Evolutionary conservation across 1,140 invertebrate genomes (phyloP).

Genomic region (Drosophila biarmipes): DNA sequence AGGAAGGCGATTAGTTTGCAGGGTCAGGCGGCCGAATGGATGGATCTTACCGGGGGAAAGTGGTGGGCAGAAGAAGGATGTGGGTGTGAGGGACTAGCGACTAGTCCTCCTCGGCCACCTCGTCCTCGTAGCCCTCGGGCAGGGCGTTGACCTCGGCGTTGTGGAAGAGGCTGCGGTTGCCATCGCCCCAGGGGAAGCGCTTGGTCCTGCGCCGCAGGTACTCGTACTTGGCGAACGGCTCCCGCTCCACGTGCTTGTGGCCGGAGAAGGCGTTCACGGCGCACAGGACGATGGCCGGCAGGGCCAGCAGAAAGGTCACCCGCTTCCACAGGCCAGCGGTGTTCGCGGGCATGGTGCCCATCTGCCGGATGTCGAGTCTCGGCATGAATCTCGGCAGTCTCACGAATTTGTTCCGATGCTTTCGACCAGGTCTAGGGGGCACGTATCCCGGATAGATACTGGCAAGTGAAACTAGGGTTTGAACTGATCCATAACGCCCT

Average conservation of each 20-base stretch:
- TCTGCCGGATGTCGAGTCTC: slow-evolving; percentile 13
- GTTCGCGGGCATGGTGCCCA: slow-evolving; percentile 10
- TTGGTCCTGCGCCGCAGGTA: slow-evolving; percentile 89
- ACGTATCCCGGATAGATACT: not conserved
- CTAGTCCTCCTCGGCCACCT: not conserved
- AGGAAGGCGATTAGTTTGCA: not conserved
- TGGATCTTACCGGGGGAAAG: not conserved
- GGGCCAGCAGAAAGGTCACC: slow-evolving; percentile 88
- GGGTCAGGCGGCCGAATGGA: not conserved
- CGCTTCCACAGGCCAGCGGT: slow-evolving; percentile 87
- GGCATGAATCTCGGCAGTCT: slow-evolving; percentile 10
- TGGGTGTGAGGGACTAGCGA: not conserved
- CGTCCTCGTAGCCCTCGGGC: slow-evolving; percentile 90
- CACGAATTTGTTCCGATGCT: slow-evolving; percentile 3
- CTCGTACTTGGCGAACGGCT: slow-evolving; percentile 89
- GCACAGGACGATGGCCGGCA: slow-evolving; percentile 88
- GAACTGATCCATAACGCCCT: slow-evolving; percentile 1
- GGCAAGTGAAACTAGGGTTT: not conserved
- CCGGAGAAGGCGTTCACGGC: slow-evolving; percentile 89
- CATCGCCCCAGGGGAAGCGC: slow-evolving; percentile 95
- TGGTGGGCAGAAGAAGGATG: not conserved
- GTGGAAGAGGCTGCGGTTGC: slow-evolving; percentile 90
- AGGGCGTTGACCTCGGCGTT: slow-evolving; percentile 91
- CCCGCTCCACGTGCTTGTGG: slow-evolving; percentile 82
- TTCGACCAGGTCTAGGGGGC: not conserved